phyloP scores from a whole-genome alignment of 2,888 invertebrate species.

The Lepidochitona cinerea region DNA sequence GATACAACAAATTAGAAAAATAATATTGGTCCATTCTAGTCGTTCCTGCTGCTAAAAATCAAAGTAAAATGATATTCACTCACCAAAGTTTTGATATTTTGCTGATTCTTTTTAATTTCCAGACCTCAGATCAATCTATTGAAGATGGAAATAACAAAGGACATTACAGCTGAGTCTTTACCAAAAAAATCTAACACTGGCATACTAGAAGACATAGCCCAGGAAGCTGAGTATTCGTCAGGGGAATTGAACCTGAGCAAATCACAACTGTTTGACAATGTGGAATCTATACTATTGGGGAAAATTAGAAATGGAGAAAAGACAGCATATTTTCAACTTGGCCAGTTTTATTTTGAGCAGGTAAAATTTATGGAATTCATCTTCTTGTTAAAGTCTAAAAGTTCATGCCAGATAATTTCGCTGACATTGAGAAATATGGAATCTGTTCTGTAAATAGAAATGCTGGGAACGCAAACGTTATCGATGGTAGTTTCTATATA shows the following conservation, averaged over 20 bases:
- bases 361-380: conserved; percentile 44
- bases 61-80: too few species aligned
- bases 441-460: too few species aligned
- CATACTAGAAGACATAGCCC: conserved; percentile 54
- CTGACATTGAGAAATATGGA: too few species aligned
- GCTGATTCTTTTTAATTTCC: not conserved
- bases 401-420: too few species aligned
- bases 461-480: too few species aligned
- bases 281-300: conserved; percentile 63
- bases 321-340: conserved; percentile 66
- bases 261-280: conserved; percentile 62
- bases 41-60: too few species aligned
- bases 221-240: conserved; percentile 46
- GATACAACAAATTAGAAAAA: too few species aligned
- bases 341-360: conserved; percentile 69
- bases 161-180: conserved; percentile 44
- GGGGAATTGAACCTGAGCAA: conserved; percentile 49
- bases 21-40: too few species aligned
- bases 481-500: too few species aligned
- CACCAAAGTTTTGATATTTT: too few species aligned
- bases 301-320: conserved; percentile 62
- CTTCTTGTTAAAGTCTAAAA: too few species aligned
- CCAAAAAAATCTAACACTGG: conserved; percentile 43
- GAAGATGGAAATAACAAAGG: conserved; percentile 27
- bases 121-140: not conserved